phyloP scores from a whole-genome alignment of 2,797 vertebrate species.

The Pelobates cultripes region DNA sequence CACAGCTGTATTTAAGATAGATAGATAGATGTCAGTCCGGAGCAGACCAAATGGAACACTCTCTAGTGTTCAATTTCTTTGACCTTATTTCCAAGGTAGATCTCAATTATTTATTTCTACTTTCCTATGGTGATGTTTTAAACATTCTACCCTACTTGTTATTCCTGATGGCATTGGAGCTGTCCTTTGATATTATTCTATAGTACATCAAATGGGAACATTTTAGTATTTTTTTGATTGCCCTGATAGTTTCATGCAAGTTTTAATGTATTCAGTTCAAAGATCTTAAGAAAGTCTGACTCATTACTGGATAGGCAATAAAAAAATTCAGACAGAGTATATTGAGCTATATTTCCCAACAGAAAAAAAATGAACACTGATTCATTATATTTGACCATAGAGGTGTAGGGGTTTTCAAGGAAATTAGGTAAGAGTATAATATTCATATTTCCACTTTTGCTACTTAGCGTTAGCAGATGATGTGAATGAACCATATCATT shows the following conservation, averaged over 20 bases:
- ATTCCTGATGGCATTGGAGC: conserved; percentile 53
- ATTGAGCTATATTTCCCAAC: conserved; percentile 55
- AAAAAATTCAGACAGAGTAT: conserved; percentile 50
- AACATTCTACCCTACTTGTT: conserved; percentile 55
- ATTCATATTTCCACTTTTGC: neutral
- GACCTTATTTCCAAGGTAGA: conserved; percentile 54
- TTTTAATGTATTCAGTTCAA: conserved; percentile 57
- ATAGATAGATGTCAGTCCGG: conserved; percentile 44
- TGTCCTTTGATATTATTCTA: conserved; percentile 58
- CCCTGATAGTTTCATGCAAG: conserved; percentile 57
- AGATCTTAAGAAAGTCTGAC: conserved; percentile 56
- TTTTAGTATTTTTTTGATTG: conserved; percentile 58
- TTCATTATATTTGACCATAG: conserved; percentile 45
- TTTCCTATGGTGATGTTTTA: conserved; percentile 55
- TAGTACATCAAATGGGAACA: conserved; percentile 57
- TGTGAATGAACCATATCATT: neutral
- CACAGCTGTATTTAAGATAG: conserved; percentile 40
- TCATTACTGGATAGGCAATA: conserved; percentile 55
- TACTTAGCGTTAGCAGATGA: neutral
- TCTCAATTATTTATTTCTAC: conserved; percentile 57
- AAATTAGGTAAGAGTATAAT: conserved; percentile 44
- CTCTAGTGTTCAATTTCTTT: conserved; percentile 48
- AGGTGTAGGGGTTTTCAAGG: conserved; percentile 30
- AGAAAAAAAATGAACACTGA: conserved; percentile 43
- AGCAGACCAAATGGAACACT: conserved; percentile 39